Percentiles rank a stretch among this genome's conserved stretches.
Conservation (phyloP, 2,113 vertebrate genomes). For the Artemisiospiza belli region DNA sequence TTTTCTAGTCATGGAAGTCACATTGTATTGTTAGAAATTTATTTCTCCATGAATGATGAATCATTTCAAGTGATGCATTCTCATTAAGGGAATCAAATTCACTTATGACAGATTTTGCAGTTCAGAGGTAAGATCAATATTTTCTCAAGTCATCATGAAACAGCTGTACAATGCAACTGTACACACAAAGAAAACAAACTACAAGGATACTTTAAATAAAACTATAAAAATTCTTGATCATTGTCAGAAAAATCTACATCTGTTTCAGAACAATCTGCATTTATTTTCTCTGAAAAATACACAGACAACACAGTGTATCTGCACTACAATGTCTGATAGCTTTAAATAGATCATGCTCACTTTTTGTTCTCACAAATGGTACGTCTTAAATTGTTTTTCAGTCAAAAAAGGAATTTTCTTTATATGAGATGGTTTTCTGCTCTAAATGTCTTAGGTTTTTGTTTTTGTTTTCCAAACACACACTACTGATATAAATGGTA, state of each 20-base stretch:
- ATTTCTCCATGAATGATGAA: not conserved
- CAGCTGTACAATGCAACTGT: not conserved
- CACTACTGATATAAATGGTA: not conserved
- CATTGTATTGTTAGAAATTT: not conserved
- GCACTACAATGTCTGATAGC: not conserved
- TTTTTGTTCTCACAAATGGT: not conserved
- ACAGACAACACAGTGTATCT: not conserved
- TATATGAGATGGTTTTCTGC: not conserved
- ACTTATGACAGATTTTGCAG: not conserved
- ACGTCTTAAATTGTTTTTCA: not conserved
- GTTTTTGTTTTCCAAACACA: not conserved
- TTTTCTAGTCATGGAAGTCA: not conserved
- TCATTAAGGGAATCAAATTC: not conserved
- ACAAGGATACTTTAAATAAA: not conserved
- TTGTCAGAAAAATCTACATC: not conserved
- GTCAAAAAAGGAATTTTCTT: not conserved
- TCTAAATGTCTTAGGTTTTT: not conserved
- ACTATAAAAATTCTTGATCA: not conserved
- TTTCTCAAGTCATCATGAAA: not conserved
- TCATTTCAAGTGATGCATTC: not conserved
- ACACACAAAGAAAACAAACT: not conserved
- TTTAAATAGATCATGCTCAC: not conserved
- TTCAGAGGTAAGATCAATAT: slow-evolving; percentile 5
- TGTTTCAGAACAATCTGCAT: not conserved
- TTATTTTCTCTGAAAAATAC: not conserved